phyloP scores from a whole-genome alignment of 2,888 invertebrate species.

The Oscheius sp. region DNA sequence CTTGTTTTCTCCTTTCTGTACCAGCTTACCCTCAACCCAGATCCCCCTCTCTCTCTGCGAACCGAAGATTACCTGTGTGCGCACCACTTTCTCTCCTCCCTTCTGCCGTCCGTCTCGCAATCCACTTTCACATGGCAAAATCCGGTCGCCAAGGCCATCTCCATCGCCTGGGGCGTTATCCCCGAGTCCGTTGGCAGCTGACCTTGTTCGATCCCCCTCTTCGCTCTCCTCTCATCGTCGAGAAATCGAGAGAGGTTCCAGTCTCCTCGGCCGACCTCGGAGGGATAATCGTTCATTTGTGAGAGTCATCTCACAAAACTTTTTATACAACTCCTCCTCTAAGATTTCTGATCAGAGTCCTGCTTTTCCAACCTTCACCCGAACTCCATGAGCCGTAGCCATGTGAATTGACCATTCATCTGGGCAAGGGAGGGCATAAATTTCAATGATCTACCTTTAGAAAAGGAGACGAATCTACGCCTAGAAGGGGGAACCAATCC shows the following conservation, averaged over 20 bases:
- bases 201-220: not conserved
- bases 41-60: too few species aligned
- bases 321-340: too few species aligned
- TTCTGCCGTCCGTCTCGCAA: too few species aligned
- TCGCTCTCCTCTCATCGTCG: conserved; percentile 1
- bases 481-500: too few species aligned
- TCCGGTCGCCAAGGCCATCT: conserved; percentile 19
- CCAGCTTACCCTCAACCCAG: too few species aligned
- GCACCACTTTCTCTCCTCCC: too few species aligned
- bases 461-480: too few species aligned
- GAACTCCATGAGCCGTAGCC: not conserved
- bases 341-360: not conserved
- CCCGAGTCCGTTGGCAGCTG: conserved; percentile 11
- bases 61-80: too few species aligned
- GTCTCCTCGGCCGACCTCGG: not conserved
- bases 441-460: too few species aligned
- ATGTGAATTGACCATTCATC: not conserved
- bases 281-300: conserved; percentile 2
- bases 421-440: not conserved
- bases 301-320: too few species aligned
- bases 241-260: too few species aligned
- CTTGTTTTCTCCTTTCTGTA: not conserved
- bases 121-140: conserved; percentile 26
- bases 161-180: conserved; percentile 16
- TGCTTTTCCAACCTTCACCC: conserved; percentile 4